Conservation (phyloP, 2,888 invertebrate species). For the Harpagoxenus sublaevis region DNA sequence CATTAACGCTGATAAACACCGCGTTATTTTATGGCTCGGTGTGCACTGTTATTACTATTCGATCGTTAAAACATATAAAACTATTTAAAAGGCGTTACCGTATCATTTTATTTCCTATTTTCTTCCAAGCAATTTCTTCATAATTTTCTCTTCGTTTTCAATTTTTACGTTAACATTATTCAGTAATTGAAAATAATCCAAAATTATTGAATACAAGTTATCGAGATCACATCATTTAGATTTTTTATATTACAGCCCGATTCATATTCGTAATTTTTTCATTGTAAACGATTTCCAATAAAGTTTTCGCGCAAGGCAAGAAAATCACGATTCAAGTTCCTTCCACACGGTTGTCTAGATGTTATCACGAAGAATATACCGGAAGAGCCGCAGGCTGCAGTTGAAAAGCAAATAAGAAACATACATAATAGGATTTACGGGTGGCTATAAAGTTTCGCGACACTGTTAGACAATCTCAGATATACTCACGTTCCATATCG, state of each 20-base stretch:
- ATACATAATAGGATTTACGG: slow-evolving; percentile 30
- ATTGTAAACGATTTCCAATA: neutral
- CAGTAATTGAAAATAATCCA: neutral
- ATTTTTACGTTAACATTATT: neutral
- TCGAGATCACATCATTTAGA: neutral
- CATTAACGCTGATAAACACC: slow-evolving; percentile 39
- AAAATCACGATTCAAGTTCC: slow-evolving; percentile 7
- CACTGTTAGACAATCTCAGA: neutral
- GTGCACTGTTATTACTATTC: slow-evolving; percentile 26
- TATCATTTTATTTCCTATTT: neutral
- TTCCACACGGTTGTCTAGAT: slow-evolving; percentile 7
- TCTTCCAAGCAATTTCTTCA: neutral
- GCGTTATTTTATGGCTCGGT: slow-evolving; percentile 25
- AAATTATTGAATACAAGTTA: neutral
- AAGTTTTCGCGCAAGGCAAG: neutral
- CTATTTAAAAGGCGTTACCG: neutral
- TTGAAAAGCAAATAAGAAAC: slow-evolving; percentile 30
- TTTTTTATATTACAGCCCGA: neutral
- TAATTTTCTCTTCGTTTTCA: neutral
- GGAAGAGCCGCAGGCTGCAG: neutral
- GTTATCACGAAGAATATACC: slow-evolving; percentile 21
- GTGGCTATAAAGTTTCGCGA: slow-evolving; percentile 41
- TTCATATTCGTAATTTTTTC: neutral
- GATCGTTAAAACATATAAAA: slow-evolving; percentile 5
- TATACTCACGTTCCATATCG: slow-evolving; percentile 16